Evolutionary conservation across 2,888 invertebrate genomes (phyloP), one percentile per base, ranked within the genome.

Genomic region (Arge pagana): DNA sequence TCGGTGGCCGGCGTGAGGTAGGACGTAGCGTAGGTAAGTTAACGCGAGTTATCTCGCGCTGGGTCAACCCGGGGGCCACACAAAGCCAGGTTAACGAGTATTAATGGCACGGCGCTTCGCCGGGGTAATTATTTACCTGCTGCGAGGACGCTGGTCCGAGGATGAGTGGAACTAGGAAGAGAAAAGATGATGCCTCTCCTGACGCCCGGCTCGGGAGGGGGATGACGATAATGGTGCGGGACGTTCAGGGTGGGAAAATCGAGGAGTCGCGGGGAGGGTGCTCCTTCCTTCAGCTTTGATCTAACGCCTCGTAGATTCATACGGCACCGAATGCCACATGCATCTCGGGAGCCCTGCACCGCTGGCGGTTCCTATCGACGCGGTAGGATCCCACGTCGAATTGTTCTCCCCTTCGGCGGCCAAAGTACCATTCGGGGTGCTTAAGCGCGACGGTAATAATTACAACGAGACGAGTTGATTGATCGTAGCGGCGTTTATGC

Each of bases 41-140:
- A 23, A 45, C 35, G 31, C 31, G 23, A 45, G 45, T 33, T 45
- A 45, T 45, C 23, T 33, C 15, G 10, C 15, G 13, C 21, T 7
- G 45, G 45, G 45, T 45, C 45, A 45, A 23, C 16, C 31, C 5
- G n/a, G n/a, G 35, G 41, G 24, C 24, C 41, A 35, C 43, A 51
- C 43, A 51, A 43, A 42, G 42, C 31, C 35, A 28, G 42, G 42
- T 43, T 51, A 51, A 51, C 42, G 43, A 51, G 50, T 51, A 51
- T 51, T 51, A 51, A 51, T 51, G 26, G 50, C 28, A 35, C 36
- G 21, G 16, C 19, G 50, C 42, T 50, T 26, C 18, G 40, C 16
- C 24, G 18, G 16, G 15, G 42, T 36, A 51, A 51, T 51, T 31
- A 51, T 51, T 43, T 42, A 51, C 50, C 50, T 21, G 50, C 50